Percentiles rank a stretch among this genome's conserved stretches.
phyloP scores from a whole-genome alignment of 2,888 invertebrate species.

The Heliconius aoede region DNA sequence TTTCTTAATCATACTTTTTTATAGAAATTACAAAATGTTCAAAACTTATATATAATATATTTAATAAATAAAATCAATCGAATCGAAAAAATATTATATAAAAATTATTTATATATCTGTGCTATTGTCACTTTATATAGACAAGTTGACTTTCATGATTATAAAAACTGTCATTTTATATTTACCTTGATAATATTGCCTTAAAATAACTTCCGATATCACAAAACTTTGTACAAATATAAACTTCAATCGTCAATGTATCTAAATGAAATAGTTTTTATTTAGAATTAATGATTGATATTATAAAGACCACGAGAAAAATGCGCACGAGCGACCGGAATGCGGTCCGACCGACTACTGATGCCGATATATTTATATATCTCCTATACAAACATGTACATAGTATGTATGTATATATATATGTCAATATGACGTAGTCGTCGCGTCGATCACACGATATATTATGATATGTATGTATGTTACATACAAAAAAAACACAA shows the following conservation, averaged over 20 bases:
- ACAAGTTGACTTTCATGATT: conserved; percentile 1
- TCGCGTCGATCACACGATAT: not conserved
- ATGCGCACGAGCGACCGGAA: not conserved
- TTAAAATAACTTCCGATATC: not conserved
- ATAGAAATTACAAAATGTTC: not conserved
- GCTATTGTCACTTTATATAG: not conserved
- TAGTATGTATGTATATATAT: too few species aligned
- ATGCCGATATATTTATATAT: not conserved
- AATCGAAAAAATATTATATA: not conserved
- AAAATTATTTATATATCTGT: not conserved
- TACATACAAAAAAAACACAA: not conserved
- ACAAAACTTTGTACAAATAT: not conserved
- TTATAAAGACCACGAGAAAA: not conserved
- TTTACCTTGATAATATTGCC: conserved; percentile 8
- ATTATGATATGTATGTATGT: too few species aligned
- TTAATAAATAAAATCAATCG: not conserved
- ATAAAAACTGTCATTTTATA: not conserved
- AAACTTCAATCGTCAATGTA: not conserved
- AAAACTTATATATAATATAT: not conserved
- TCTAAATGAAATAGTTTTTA: not conserved
- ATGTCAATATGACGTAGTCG: not conserved
- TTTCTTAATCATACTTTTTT: not conserved
- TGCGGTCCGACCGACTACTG: conserved; percentile 7
- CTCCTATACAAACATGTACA: too few species aligned
- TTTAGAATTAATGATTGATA: not conserved